Percentiles rank a stretch among this genome's conserved stretches.
Evolutionary conservation across 2,888 invertebrate genomes (phyloP).

Genomic region (Cyclophora punctaria): DNA sequence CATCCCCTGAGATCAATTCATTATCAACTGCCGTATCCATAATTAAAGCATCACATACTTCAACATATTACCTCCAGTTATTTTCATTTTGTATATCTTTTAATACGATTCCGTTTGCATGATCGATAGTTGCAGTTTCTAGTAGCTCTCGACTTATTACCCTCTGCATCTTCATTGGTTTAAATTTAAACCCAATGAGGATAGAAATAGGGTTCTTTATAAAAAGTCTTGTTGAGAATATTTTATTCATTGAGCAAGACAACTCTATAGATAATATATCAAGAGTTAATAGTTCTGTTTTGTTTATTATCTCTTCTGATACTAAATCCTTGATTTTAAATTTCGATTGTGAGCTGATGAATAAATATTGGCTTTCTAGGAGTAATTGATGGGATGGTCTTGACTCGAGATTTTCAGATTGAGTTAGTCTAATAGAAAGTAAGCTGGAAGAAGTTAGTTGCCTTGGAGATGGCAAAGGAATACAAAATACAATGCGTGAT

Average conservation of each 20-base stretch:
- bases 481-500: no score
- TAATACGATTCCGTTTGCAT: constrained; percentile 38
- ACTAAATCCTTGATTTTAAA: constrained; percentile 2
- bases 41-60: background rate
- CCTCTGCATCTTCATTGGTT: constrained; percentile 15
- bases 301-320: constrained; percentile 20
- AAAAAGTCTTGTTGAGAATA: constrained; percentile 2
- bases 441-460: no score
- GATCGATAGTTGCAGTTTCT: constrained; percentile 48
- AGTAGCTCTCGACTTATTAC: constrained; percentile 47
- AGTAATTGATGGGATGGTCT: no score
- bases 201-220: constrained; percentile 6
- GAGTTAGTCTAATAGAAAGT: no score
- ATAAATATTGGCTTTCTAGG: no score
- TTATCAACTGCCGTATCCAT: no score
- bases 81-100: constrained; percentile 45
- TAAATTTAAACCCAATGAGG: constrained; percentile 19
- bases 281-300: constrained; percentile 25
- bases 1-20: no score
- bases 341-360: no score
- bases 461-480: no score
- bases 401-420: no score
- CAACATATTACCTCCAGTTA: constrained; percentile 32
- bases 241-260: constrained; percentile 31
- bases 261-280: constrained; percentile 50